phyloP scores from a whole-genome alignment of 1,140 invertebrate species.

The Sarcophaga peregrina region DNA sequence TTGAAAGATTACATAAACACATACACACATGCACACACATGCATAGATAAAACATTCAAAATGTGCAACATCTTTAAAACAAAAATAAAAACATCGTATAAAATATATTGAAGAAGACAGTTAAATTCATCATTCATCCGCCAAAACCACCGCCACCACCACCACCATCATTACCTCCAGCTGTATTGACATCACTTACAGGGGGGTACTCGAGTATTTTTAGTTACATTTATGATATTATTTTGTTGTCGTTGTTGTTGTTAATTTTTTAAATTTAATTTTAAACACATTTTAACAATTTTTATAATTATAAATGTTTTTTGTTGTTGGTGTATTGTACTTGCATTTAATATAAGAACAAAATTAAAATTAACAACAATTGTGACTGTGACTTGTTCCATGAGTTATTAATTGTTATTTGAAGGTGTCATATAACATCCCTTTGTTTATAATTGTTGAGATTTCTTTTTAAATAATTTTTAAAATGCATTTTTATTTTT shows the following conservation, averaged over 20 bases:
- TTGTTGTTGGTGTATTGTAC: neutral
- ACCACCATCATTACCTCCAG: too few relatives aligned
- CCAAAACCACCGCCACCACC: too few relatives aligned
- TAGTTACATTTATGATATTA: too few relatives aligned
- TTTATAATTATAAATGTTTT: too few relatives aligned
- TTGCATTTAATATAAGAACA: neutral
- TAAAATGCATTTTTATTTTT: neutral
- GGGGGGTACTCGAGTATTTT: too few relatives aligned
- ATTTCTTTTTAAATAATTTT: neutral
- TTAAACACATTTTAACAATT: too few relatives aligned
- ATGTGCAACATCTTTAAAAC: neutral
- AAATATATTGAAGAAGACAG: neutral
- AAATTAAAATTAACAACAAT: neutral
- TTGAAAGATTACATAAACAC: too few relatives aligned
- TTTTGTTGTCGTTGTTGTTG: too few relatives aligned
- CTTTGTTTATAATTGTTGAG: conserved; percentile 5
- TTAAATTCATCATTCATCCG: neutral
- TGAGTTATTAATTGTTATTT: conserved; percentile 14
- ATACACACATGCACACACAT: too few relatives aligned
- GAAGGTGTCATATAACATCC: conserved; percentile 36
- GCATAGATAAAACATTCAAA: neutral
- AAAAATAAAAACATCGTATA: neutral
- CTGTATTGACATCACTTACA: too few relatives aligned
- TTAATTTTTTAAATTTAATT: too few relatives aligned
- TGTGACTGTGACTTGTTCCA: neutral